A percentile compares a stretch with the other conserved stretches of the same genome.
Conservation (phyloP, 35 echinoderm and acorn worm species). For the Antedon bifida region DNA sequence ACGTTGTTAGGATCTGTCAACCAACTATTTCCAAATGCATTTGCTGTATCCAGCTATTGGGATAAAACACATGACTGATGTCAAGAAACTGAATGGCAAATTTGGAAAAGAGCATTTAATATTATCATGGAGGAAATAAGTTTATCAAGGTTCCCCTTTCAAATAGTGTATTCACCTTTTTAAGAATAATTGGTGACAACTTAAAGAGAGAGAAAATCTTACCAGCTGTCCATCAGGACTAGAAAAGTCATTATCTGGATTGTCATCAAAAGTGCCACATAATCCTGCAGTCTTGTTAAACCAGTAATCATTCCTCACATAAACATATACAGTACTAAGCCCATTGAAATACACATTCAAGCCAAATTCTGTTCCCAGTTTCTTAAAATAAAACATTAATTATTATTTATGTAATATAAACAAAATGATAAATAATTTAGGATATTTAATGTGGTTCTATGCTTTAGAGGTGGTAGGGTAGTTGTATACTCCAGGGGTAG, state of each 20-base stretch:
- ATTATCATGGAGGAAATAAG: no score
- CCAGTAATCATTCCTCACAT: background rate
- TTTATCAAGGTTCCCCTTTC: no score
- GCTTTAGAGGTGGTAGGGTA: no score
- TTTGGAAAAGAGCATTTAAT: no score
- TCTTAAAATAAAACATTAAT: background rate
- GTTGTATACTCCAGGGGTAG: no score
- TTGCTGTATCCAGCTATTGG: background rate
- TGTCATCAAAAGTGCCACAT: background rate
- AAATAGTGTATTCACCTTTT: no score
- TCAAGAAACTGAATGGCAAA: no score
- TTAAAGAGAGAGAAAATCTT: background rate
- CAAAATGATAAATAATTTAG: no score
- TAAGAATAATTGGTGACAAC: no score
- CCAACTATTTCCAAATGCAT: background rate
- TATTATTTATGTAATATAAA: no score
- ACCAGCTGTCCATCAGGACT: background rate
- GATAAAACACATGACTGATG: no score
- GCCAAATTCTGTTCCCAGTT: background rate
- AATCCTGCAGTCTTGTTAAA: background rate
- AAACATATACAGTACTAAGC: background rate
- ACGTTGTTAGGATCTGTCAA: background rate
- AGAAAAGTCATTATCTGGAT: background rate
- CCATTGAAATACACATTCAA: constrained; percentile 4
- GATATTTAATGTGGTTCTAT: no score